Base-by-base conservation (phyloP, 1,140 invertebrate genomes). In the Pararge aegeria region DNA sequence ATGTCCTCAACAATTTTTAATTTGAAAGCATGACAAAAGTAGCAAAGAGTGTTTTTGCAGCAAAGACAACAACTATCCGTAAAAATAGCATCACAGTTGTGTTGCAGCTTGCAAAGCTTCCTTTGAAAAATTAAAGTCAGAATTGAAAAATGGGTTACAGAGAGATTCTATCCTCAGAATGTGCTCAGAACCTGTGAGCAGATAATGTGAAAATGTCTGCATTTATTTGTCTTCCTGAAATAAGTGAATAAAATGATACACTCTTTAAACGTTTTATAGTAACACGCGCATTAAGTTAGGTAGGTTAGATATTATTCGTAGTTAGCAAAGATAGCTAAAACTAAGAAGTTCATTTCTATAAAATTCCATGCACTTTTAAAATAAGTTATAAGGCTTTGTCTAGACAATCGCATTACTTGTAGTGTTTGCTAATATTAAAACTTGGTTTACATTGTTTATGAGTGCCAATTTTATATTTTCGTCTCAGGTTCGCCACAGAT, bases 111-210 rank as follows among this genome's bases (percentile, higher is more conserved):
- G 38, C 38, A 40, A 40, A 40, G 12, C 16, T 9, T 18, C 13
- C 38, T 40, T 40, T 40, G 38, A 40, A 40, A 40, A 40, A 40
- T 40, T 40, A 40, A 40, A 40, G 38, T 15, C 38, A 40, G 38
- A 40, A 13, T 40, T 40, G 38, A 40, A 40, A 40, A 40, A 40
- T 40, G 38, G 38, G 38, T 16, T 16, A 15, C 38, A n/a, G n/a
- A n/a, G n/a, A n/a, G n/a, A 40, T 40, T 40, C 10, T 34, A 40
- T 40, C 16, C 5, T 40, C 38, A 40, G 13, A 40, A 5, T 16
- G 38, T 40, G 38, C 38, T 18, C 16, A 16, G 38, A 40, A 40
- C 38, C 13, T 40, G 38, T 40, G 16, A 15, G 6, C 5, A 40
- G 38, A 40, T 40, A 40, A 16, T n/a, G n/a, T n/a, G 16, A 40